These are phyloP conservation scores for Oncorhynchus masou DNA, from an alignment of 2,113 vertebrate genomes.

Conservation along the genomic window DNA sequence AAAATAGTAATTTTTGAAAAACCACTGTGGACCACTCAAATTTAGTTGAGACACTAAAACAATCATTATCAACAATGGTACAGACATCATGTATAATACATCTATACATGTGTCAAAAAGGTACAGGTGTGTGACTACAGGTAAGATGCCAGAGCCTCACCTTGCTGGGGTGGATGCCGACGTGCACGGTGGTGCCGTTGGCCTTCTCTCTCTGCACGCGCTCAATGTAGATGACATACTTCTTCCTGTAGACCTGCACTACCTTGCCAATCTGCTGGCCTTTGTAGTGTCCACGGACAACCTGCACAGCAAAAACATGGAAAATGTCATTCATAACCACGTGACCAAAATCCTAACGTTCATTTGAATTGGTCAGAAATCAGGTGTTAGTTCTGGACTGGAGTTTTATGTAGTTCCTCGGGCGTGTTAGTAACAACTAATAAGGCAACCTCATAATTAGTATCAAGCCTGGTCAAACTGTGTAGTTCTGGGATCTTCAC, in stretches of 20 bases:
- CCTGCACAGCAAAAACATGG: constrained; percentile 59
- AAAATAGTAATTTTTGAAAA: too few species aligned
- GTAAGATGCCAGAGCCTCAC: constrained; percentile 47
- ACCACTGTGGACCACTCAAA: too few species aligned
- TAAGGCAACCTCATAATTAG: too few species aligned
- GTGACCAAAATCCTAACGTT: not conserved
- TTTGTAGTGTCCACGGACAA: constrained; percentile 92
- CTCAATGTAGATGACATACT: constrained; percentile 92
- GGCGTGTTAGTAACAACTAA: too few species aligned
- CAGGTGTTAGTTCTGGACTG: not conserved
- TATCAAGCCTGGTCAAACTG: too few species aligned
- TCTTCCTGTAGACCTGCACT: constrained; percentile 93
- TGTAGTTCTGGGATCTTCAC: constrained; percentile 54
- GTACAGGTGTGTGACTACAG: too few species aligned
- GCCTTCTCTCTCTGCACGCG: constrained; percentile 92
- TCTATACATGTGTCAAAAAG: too few species aligned
- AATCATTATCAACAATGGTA: too few species aligned
- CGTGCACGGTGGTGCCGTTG: constrained; percentile 89
- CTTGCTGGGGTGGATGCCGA: constrained; percentile 95
- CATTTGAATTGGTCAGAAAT: too few species aligned
- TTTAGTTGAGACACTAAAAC: too few species aligned
- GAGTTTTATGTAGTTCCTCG: too few species aligned
- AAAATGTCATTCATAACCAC: not conserved
- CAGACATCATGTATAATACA: too few species aligned
- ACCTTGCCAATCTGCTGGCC: constrained; percentile 95